Percentiles rank a stretch among this genome's conserved stretches.
phyloP scores from a whole-genome alignment of 2,888 invertebrate species.

The Sussaba pulchella region DNA sequence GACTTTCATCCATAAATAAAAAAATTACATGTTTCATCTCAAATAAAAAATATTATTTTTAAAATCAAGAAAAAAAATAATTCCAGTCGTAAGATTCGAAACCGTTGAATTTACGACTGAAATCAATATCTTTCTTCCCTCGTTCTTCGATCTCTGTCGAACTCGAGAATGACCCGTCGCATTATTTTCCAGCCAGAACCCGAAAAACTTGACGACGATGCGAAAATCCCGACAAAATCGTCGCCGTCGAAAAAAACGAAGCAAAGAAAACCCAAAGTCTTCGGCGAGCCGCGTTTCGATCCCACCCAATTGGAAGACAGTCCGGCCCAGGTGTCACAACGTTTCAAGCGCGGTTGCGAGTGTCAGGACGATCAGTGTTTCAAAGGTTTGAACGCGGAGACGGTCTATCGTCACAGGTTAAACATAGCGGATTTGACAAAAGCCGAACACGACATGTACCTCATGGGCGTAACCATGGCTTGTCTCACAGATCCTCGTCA shows the following conservation, averaged over 20 bases:
- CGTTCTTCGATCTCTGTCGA: constrained; percentile 73
- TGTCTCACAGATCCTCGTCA: constrained; percentile 90
- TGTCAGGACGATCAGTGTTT: constrained; percentile 92
- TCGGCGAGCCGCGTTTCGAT: constrained; percentile 85
- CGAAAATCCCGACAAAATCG: constrained; percentile 66
- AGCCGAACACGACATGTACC: constrained; percentile 93
- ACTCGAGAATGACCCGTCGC: constrained; percentile 65
- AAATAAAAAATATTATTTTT: neutral
- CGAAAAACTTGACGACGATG: constrained; percentile 77
- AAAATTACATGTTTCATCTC: too few relatives aligned
- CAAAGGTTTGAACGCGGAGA: constrained; percentile 90
- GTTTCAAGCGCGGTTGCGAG: constrained; percentile 90
- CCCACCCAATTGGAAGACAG: constrained; percentile 90
- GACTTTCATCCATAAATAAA: too few relatives aligned
- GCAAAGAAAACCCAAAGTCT: constrained; percentile 84
- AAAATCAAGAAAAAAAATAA: neutral
- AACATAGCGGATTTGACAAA: constrained; percentile 93
- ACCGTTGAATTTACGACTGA: neutral
- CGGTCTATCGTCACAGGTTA: constrained; percentile 90
- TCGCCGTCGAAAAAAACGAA: constrained; percentile 84
- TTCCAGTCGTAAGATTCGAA: neutral
- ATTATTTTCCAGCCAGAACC: constrained; percentile 83
- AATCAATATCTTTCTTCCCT: constrained; percentile 70
- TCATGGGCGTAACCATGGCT: constrained; percentile 94
- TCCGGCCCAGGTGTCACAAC: constrained; percentile 88